Conservation (phyloP, 1,140 invertebrate genomes). For the Meloidogyne floridensis region DNA sequence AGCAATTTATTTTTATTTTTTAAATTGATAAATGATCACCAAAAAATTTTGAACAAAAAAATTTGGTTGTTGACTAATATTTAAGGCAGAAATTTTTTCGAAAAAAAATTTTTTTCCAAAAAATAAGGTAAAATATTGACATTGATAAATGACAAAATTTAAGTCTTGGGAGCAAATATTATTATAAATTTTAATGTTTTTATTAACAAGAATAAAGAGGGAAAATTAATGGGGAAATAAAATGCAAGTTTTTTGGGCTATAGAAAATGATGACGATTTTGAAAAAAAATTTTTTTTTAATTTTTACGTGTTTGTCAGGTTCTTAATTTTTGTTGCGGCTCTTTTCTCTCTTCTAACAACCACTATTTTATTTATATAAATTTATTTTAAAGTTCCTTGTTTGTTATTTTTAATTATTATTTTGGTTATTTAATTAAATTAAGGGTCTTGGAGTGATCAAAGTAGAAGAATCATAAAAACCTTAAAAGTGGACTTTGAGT, state of each 20-base stretch:
- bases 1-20: background rate
- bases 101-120: background rate
- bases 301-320: background rate
- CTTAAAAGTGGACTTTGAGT: no score
- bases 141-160: conserved; percentile 7
- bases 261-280: background rate
- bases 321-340: background rate
- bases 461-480: no score
- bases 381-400: conserved; percentile 5
- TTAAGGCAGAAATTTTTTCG: background rate
- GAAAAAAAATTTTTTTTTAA: background rate
- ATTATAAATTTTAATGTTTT: background rate
- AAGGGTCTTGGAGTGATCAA: background rate
- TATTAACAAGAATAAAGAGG: background rate
- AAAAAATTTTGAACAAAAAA: background rate
- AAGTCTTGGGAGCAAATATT: background rate
- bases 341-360: background rate
- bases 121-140: background rate
- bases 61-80: background rate
- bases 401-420: background rate
- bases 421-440: background rate
- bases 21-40: background rate
- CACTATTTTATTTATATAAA: background rate
- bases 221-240: background rate
- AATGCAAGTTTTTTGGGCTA: background rate